phyloP scores from a whole-genome alignment of 1,140 invertebrate genomes.

The Drosophila aff. region DNA sequence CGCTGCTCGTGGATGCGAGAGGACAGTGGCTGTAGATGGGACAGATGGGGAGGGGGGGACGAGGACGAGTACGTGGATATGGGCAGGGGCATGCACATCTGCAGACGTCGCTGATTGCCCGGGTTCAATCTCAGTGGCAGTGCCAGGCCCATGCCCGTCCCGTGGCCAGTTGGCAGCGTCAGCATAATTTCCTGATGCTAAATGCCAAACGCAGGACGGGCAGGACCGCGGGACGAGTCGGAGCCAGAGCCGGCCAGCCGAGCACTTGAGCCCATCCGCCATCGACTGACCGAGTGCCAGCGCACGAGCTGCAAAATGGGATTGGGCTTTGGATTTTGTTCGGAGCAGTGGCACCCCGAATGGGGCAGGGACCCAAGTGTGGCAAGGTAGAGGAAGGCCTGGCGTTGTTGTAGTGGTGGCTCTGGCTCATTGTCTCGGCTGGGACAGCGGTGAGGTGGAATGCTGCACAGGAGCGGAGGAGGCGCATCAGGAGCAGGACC shows the following conservation, averaged over 20 bases:
- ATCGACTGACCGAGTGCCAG: constrained; percentile 72
- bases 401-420: constrained; percentile 55
- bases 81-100: constrained; percentile 71
- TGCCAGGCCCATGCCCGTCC: constrained; percentile 34
- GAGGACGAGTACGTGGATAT: constrained; percentile 46
- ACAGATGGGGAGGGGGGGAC: constrained; percentile 51
- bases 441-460: constrained; percentile 24
- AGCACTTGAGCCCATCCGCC: constrained; percentile 79
- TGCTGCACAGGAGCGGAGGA: constrained; percentile 5
- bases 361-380: constrained; percentile 24
- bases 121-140: constrained; percentile 49
- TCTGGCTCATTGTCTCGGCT: constrained; percentile 78
- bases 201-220: constrained; percentile 78
- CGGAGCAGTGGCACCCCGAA: constrained; percentile 28
- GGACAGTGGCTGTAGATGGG: constrained; percentile 30
- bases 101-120: constrained; percentile 78
- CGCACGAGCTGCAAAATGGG: constrained; percentile 42
- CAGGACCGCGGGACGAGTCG: constrained; percentile 36
- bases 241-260: constrained; percentile 46
- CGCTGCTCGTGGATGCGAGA: constrained; percentile 43
- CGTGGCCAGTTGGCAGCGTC: constrained; percentile 78
- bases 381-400: constrained; percentile 13
- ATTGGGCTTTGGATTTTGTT: constrained; percentile 12
- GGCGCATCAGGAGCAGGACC: constrained; percentile 36
- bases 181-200: constrained; percentile 85